Evolutionary conservation across 2,113 vertebrate species (phyloP), one percentile per base, ranked within the genome.

Genomic region (Cavia aperea): DNA sequence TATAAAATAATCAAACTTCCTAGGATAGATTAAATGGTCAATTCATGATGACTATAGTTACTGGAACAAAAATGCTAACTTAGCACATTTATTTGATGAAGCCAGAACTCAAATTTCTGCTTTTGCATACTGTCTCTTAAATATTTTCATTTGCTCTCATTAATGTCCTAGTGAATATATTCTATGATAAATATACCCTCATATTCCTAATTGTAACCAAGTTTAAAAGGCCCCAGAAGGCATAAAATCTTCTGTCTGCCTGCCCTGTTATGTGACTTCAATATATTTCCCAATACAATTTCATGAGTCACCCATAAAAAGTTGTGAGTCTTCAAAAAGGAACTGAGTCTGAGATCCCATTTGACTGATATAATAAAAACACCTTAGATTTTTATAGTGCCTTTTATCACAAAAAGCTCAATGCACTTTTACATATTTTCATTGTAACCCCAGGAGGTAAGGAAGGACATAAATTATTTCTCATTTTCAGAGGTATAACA

Each of bases 351-450:
- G 78, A 95, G 85, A 91, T 96, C 49, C 43, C 81, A 81, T 92
- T 87, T 96, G 90, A 96, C 78, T 96, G 95, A 92, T 92, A 93
- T 11, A 94, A 94, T 93, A 95, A 96, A 97, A 97, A 94, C 46
- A 95, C 86, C 93, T 96, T 95, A 93, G 92, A 90, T 90, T 94
- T 96, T 95, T 95, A 96, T 94, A 93, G 85, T 96, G 54, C 26
- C n/a, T 96, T 95, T 96, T 92, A 95, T 95, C 87, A 92, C 92
- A 93, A 90, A 96, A 94, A 91, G 65, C 94, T 96, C 89, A 94
- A 93, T 81, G 72, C 68, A 90, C 72, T 94, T 95, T 96, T 93
- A 96, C 81, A 90, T 96, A 96, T 96, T 96, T 93, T 96, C 94
- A 91, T 65, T 93, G 66, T 87, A 95, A 95, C 88, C 72, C 72